These are phyloP conservation scores for Caretta caretta DNA, from an alignment of 2,113 vertebrate genomes.

Conservation along the genomic window DNA sequence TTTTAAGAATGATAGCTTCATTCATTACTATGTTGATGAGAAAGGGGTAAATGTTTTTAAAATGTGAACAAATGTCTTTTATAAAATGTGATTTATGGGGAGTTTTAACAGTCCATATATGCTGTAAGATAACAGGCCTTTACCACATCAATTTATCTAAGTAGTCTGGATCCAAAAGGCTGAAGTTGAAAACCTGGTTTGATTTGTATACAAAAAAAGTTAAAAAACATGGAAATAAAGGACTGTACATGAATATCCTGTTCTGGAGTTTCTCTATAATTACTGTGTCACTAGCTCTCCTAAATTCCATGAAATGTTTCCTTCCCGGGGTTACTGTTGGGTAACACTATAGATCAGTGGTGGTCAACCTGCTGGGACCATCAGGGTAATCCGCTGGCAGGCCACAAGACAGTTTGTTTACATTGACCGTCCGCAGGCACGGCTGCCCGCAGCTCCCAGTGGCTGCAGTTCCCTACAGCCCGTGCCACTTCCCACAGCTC, in stretches of 20 bases:
- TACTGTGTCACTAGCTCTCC: rapidly evolving
- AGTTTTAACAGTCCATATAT: not conserved
- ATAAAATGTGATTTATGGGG: not conserved
- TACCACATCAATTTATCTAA: not conserved
- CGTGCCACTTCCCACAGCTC: too few relatives aligned
- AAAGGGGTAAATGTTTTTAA: not conserved
- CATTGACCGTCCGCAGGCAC: too few relatives aligned
- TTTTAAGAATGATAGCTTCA: rapidly evolving
- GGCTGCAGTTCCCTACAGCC: too few relatives aligned
- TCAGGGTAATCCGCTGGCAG: too few relatives aligned
- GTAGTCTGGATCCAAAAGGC: rapidly evolving
- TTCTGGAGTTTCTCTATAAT: not conserved
- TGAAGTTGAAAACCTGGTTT: not conserved
- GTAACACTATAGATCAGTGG: rapidly evolving
- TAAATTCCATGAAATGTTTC: rapidly evolving
- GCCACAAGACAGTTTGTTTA: too few relatives aligned
- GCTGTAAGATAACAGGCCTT: rapidly evolving
- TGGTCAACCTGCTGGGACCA: too few relatives aligned
- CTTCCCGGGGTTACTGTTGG: not conserved
- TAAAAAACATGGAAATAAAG: not conserved
- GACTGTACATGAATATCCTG: rapidly evolving
- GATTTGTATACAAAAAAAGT: not conserved
- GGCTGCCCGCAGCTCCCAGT: too few relatives aligned
- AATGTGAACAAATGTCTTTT: not conserved
- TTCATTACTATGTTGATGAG: rapidly evolving